Percentiles rank a stretch among this genome's conserved stretches.
phyloP scores from a whole-genome alignment of 53 echinoderm and acorn worm genomes.

The Temnopleurus reevesii region DNA sequence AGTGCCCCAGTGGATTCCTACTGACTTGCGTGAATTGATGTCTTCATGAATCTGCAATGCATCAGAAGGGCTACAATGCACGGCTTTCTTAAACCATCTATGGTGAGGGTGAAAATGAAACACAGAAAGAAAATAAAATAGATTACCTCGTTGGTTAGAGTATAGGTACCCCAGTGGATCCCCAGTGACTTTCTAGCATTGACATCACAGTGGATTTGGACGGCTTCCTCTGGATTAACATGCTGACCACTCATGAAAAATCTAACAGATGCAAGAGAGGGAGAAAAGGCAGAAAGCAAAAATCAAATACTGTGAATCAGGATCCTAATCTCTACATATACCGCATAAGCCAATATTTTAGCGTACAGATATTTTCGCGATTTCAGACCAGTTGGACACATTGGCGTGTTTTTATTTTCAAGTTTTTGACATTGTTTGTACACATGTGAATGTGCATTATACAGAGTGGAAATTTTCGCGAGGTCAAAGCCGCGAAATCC shows the following conservation, averaged over 20 bases:
- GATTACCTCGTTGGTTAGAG: conserved; percentile 77
- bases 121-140: not conserved
- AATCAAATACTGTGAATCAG: not conserved
- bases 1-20: conserved; percentile 88
- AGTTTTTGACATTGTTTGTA: no score
- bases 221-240: conserved; percentile 80
- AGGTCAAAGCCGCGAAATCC: no score
- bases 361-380: no score
- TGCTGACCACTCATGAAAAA: conserved; percentile 67
- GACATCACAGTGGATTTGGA: conserved; percentile 81
- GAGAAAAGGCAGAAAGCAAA: not conserved
- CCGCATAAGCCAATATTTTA: no score
- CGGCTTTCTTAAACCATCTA: conserved; percentile 77
- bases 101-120: not conserved
- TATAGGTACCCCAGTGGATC: conserved; percentile 93
- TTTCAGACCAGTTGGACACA: no score
- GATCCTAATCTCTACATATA: no score
- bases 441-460: no score
- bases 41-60: conserved; percentile 76
- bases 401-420: no score
- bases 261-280: conserved; percentile 1
- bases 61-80: conserved; percentile 65
- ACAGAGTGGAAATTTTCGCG: no score
- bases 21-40: conserved; percentile 63
- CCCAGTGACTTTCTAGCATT: conserved; percentile 73